Base-by-base conservation (phyloP, 1,140 invertebrate species). In the Tyrophagus putrescentiae region DNA sequence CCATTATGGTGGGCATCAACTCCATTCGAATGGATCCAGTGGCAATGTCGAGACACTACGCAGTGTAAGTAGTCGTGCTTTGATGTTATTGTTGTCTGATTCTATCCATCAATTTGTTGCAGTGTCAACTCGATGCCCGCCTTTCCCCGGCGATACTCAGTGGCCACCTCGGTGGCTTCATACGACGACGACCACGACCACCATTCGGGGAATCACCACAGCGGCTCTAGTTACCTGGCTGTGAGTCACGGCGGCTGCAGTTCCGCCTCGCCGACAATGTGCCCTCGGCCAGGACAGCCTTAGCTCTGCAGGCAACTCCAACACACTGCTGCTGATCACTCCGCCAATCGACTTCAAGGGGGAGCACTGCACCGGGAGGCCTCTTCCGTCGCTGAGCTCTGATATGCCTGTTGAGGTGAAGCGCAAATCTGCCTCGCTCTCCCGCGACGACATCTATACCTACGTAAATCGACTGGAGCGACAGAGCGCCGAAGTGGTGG, bases 121-220 rank as follows among this genome's bases (percentile, higher is more conserved):
- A 54, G 52, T 16, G 52, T 54, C 2, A 54, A 54, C 25, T 54
- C 52, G 1, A 54, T 54, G 52, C 52, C 52, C 2, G 52, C 52
- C 32, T 54, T 54, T 54, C 52, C 52, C 32, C 4, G 52, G 9
- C 52, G 52, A 31, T 54, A 54, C 27, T 54, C 52, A 13, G 28
- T 13, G 32, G 52, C 52, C 3, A 54, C 27, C 25, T 48, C 45
- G 7, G 45, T 48, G 7, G 45, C 45, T 21, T 7, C 7, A 6
- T 48, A 48, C 45, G 45, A 48, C 18, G 45, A 48, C 18, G 45
- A 48, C 21, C 7, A 7, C 9, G 6, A 48, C 45, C 45, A 48
- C 45, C n/a, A n/a, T n/a, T n/a, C n/a, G n/a, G n/a, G n/a, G n/a
- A n/a, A n/a, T n/a, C n/a, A n/a, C n/a, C n/a, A n/a, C n/a, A n/a